Base-by-base conservation (phyloP, 2,888 invertebrate genomes). In the Drosophila infuscata region DNA sequence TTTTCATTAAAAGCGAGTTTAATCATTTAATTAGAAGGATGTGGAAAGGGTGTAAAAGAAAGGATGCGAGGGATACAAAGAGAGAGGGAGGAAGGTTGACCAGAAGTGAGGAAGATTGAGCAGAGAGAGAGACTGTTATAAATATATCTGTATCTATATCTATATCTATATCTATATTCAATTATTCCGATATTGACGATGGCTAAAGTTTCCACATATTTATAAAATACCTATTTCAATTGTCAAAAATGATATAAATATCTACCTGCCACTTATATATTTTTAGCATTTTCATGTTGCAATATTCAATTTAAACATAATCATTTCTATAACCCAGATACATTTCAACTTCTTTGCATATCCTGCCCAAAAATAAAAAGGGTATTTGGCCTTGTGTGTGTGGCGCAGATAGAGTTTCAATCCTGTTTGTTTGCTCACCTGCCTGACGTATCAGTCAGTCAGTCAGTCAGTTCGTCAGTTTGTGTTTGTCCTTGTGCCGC, bases 1-100 rank as follows among this genome's bases (percentile, higher is more conserved):
- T 57, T 83, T 82, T 84, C 67, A 86, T 91, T 90, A 82, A 86
- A 88, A 83, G 70, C 65, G 36, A 81, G 75, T 76, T 85, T 82
- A 81, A 90, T 86, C 77, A 84, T 88, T 90, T 83, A 80, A 90
- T 91, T 88, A 85, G 74, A 20, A 46, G 74, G 30, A 6, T 53
- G 52, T 46, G 36, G 41, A 62, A 30, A 48, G 77, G 62, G 30
- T 41, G 35, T 51, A 48, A 51, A 51, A 70, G 64, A 63, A 54
- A 58, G 52, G 51, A 46, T 35, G 35, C 8, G 3, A 20, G 4
- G 33, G 4, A 29, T 20, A 29, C 25, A n/a, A 9, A 15, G n/a
- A 11, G 32, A 33, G 20, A 33, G 6, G 25, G 12, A 8, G 25
- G 8, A 11, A 51, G 5, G 8, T 11, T n/a, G 6, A 15, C 32